A percentile compares a stretch with the other conserved stretches of the same genome.
Conservation (phyloP, 2,113 vertebrate species). For the Prolemur simus region DNA sequence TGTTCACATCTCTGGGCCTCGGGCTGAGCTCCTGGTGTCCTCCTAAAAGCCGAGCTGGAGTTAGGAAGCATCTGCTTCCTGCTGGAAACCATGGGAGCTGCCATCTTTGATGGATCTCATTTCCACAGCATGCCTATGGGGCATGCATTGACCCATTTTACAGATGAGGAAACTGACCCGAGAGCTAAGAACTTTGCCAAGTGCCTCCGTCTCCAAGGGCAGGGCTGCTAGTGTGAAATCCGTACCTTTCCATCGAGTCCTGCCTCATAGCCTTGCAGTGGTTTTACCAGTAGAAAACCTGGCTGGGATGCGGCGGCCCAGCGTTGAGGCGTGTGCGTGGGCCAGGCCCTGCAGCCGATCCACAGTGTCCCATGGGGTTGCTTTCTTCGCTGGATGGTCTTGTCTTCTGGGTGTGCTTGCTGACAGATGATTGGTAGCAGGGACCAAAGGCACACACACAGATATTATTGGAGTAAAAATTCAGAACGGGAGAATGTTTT, state of each 20-base stretch:
- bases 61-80: neutral
- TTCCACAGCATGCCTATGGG: neutral
- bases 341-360: too few relatives aligned
- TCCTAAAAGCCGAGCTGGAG: neutral
- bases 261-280: neutral
- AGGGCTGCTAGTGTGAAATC: neutral
- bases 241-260: neutral
- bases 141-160: neutral
- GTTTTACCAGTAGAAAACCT: neutral
- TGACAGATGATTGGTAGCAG: neutral
- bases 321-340: rapidly evolving
- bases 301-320: neutral
- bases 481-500: neutral
- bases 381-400: rapidly evolving
- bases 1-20: neutral
- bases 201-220: neutral
- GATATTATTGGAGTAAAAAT: neutral
- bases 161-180: neutral
- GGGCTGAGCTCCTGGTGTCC: neutral
- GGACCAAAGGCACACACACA: neutral
- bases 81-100: neutral
- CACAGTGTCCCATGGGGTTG: neutral
- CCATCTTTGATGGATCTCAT: neutral
- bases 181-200: neutral
- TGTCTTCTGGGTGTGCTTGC: neutral